Conservation (phyloP, 1,140 invertebrate species). For the Drosophila lowei region DNA sequence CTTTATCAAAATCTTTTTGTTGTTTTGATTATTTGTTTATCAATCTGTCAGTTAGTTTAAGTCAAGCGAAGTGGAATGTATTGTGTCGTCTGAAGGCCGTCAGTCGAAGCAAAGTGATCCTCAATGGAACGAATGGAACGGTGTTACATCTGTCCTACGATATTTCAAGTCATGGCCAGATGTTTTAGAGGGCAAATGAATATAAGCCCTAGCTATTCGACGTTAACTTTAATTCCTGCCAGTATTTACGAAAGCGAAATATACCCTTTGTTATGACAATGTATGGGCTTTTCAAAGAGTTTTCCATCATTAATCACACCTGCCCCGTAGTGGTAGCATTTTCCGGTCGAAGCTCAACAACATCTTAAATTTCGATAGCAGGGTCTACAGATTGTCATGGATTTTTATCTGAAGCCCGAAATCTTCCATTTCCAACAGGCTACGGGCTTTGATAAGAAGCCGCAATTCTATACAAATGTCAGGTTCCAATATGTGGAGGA, state of each 20-base stretch:
- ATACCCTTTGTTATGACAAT: neutral
- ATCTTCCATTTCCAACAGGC: too few species aligned
- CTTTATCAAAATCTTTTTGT: too few species aligned
- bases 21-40: too few species aligned
- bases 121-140: slow-evolving; percentile 24
- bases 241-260: neutral
- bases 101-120: neutral
- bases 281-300: slow-evolving; percentile 9
- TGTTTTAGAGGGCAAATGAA: slow-evolving; percentile 5
- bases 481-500: too few species aligned
- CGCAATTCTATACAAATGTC: too few species aligned
- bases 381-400: too few species aligned
- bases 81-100: slow-evolving; percentile 30
- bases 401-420: too few species aligned
- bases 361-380: too few species aligned
- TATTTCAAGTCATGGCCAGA: neutral
- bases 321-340: too few species aligned
- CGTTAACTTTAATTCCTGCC: slow-evolving; percentile 7
- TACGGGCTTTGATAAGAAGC: too few species aligned
- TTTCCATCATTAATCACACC: slow-evolving; percentile 28
- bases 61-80: too few species aligned
- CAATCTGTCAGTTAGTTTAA: slow-evolving; percentile 27
- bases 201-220: slow-evolving; percentile 31
- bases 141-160: slow-evolving; percentile 3
- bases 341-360: too few species aligned